A percentile compares a stretch with the other conserved stretches of the same genome.
Evolutionary conservation across 2,797 vertebrate genomes (phyloP).

Genomic region (Eptatretus atami): DNA sequence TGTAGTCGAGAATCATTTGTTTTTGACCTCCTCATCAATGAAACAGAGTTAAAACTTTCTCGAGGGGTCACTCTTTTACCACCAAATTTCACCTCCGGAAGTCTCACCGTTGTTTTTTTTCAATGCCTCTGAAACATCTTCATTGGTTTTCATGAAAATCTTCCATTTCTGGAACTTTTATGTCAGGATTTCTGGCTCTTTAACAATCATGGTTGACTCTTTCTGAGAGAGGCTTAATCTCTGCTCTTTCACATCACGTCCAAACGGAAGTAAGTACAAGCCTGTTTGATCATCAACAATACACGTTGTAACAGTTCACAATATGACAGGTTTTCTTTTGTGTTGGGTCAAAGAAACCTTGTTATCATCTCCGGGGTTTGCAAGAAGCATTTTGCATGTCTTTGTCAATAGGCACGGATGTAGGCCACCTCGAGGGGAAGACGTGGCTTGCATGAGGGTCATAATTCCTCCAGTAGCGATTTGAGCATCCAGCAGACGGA

Average conservation of each 20-base stretch:
- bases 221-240: too few relatives aligned
- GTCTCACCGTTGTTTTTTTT: background rate
- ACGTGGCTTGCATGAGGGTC: constrained; percentile 17
- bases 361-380: constrained; percentile 21
- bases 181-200: too few relatives aligned
- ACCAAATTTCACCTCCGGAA: constrained; percentile 1
- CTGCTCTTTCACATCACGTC: too few relatives aligned
- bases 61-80: background rate
- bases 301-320: background rate
- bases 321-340: constrained; percentile 12
- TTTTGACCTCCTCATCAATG: background rate
- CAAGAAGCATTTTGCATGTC: constrained; percentile 19
- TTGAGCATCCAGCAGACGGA: constrained; percentile 8
- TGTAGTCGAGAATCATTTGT: constrained; percentile 1
- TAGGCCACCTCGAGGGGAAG: constrained; percentile 6
- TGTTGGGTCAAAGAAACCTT: constrained; percentile 34
- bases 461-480: constrained; percentile 9
- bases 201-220: too few relatives aligned
- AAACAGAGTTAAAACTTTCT: background rate
- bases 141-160: background rate
- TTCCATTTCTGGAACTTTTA: too few relatives aligned
- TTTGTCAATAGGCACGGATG: constrained; percentile 11
- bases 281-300: constrained; percentile 1
- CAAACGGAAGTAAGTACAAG: background rate
- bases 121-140: background rate